A percentile compares a stretch with the other conserved stretches of the same genome.
These are phyloP conservation scores for Perodicticus potto DNA, from an alignment of 2,797 vertebrate species.

Conservation along the genomic window DNA sequence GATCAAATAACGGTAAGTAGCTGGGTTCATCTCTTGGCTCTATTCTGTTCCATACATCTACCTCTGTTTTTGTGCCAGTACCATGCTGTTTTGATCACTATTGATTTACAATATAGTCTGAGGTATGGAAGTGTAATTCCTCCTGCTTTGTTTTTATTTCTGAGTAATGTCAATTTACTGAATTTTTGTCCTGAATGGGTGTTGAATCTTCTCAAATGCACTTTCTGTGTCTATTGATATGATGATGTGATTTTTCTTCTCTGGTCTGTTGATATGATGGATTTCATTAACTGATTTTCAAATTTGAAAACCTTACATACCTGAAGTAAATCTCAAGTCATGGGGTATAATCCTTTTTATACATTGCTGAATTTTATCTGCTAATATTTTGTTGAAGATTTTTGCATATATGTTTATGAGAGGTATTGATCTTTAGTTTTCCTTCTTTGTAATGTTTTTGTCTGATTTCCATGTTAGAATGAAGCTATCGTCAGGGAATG, in stretches of 20 bases:
- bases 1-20: no score
- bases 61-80: no score
- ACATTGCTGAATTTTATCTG: not conserved
- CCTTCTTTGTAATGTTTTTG: not conserved
- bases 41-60: no score
- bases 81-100: no score
- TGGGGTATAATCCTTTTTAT: not conserved
- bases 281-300: not conserved
- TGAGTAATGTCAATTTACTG: no score
- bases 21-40: no score
- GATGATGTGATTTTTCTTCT: not conserved
- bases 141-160: no score
- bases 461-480: not conserved
- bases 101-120: no score
- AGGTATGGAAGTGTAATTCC: no score
- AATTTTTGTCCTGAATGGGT: not conserved
- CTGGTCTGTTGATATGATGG: not conserved
- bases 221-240: not conserved
- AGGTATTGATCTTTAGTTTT: not conserved
- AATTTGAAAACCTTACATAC: not conserved
- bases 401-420: not conserved
- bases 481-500: not conserved
- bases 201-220: not conserved
- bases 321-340: not conserved
- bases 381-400: not conserved